Conservation (phyloP, 2,888 invertebrate genomes). For the Chaetoderma sp. region DNA sequence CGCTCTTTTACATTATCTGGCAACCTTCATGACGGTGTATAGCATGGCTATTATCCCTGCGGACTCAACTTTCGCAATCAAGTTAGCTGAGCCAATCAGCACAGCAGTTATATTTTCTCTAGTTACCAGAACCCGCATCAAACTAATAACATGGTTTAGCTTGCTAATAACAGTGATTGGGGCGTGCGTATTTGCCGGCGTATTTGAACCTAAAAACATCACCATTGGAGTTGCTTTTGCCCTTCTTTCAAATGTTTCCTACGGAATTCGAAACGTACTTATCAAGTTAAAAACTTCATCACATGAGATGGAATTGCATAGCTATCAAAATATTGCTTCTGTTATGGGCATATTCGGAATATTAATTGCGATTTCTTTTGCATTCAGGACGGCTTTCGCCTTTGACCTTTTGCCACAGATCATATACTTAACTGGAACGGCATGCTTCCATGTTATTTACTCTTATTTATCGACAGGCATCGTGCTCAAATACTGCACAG, state of each 20-base stretch:
- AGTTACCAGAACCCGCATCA: constrained; percentile 20
- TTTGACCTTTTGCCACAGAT: not conserved
- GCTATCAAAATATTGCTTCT: not conserved
- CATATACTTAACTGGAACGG: constrained; percentile 31
- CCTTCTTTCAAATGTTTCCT: constrained; percentile 38
- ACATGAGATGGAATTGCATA: too few species aligned
- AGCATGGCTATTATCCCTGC: constrained; percentile 40
- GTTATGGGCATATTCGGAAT: too few species aligned
- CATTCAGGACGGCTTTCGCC: not conserved
- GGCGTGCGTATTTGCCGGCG: constrained; percentile 32
- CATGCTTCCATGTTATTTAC: constrained; percentile 43
- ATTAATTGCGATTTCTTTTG: not conserved
- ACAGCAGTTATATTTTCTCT: constrained; percentile 33
- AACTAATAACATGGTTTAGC: constrained; percentile 16
- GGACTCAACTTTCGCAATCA: constrained; percentile 43
- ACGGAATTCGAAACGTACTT: constrained; percentile 37
- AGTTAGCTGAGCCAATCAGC: constrained; percentile 42
- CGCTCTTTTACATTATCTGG: constrained; percentile 24
- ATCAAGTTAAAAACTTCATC: constrained; percentile 35
- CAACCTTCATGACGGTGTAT: constrained; percentile 39
- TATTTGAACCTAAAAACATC: constrained; percentile 4
- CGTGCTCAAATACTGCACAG: constrained; percentile 33
- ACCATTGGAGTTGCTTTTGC: constrained; percentile 34
- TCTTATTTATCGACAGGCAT: constrained; percentile 38
- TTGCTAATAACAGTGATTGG: constrained; percentile 38